Evolutionary conservation across 1,140 invertebrate species (phyloP).

Genomic region (Orchesella cincta): DNA sequence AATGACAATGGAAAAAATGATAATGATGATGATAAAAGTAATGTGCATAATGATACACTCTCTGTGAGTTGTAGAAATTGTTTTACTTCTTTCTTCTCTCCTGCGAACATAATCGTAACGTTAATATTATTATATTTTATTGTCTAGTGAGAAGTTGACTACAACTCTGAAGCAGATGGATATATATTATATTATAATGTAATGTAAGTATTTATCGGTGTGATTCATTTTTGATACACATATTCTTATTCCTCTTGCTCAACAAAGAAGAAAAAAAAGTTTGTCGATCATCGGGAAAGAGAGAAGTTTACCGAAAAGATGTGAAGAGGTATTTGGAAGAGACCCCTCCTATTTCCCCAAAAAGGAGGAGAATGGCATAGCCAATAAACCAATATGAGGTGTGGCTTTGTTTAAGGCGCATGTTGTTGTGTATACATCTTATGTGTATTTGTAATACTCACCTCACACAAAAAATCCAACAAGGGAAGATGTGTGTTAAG

Average conservation of each 20-base stretch:
- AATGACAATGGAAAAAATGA: background rate
- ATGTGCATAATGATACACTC: no score
- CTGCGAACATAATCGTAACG: background rate
- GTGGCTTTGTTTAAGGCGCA: conserved; percentile 51
- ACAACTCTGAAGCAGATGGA: no score
- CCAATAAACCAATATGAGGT: conserved; percentile 50
- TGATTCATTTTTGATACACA: conserved; percentile 22
- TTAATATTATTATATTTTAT: background rate
- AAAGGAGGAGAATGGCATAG: conserved; percentile 40
- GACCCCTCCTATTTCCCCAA: conserved; percentile 41
- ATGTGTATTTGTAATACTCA: no score
- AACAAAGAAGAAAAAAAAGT: background rate
- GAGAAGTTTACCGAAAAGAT: no score
- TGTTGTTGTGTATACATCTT: conserved; percentile 31
- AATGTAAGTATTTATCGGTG: background rate
- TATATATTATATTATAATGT: no score
- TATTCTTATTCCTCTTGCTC: background rate
- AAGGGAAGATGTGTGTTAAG: no score
- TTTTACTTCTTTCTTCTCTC: background rate
- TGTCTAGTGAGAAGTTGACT: no score
- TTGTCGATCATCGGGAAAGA: background rate
- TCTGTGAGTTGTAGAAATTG: background rate
- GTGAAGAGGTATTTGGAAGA: no score
- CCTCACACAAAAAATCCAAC: no score
- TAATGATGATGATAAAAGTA: background rate